Conservation (phyloP, 2,888 invertebrate species). For the Hydrotaea diabolus region DNA sequence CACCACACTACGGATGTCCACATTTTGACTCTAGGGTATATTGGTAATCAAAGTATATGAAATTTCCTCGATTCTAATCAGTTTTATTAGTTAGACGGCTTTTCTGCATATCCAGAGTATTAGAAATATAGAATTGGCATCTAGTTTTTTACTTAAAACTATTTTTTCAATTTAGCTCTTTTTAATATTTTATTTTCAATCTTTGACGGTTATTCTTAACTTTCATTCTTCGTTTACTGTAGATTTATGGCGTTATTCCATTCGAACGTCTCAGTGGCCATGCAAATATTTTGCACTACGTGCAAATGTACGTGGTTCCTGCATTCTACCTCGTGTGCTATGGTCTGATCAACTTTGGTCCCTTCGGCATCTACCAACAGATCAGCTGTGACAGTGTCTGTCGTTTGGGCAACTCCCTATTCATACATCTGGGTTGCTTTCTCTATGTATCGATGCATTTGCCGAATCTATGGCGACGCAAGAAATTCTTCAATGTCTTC, state of each 20-base stretch:
- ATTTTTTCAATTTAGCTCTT: no score
- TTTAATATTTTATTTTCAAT: no score
- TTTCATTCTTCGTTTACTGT: slow-evolving; percentile 12
- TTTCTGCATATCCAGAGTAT: no score
- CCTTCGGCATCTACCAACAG: slow-evolving; percentile 67
- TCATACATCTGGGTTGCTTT: slow-evolving; percentile 76
- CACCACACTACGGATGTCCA: no score
- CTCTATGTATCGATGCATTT: slow-evolving; percentile 73
- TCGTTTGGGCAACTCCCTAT: slow-evolving; percentile 73
- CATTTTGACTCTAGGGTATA: no score
- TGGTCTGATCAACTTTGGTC: slow-evolving; percentile 69
- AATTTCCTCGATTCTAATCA: no score
- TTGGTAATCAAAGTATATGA: no score
- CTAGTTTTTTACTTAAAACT: no score
- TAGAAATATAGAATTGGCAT: no score
- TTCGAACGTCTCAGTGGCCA: slow-evolving; percentile 72
- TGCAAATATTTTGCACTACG: slow-evolving; percentile 70
- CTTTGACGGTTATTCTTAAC: background rate
- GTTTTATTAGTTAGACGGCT: no score
- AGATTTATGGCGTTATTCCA: slow-evolving; percentile 77
- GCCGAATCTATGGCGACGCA: slow-evolving; percentile 75
- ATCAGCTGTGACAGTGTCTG: slow-evolving; percentile 75
- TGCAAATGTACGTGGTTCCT: slow-evolving; percentile 75
- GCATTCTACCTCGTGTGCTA: slow-evolving; percentile 73
- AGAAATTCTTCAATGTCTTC: slow-evolving; percentile 76